These are phyloP conservation scores for Amphiprion ocellaris DNA, from an alignment of 2,113 vertebrate genomes.

Conservation along the genomic window DNA sequence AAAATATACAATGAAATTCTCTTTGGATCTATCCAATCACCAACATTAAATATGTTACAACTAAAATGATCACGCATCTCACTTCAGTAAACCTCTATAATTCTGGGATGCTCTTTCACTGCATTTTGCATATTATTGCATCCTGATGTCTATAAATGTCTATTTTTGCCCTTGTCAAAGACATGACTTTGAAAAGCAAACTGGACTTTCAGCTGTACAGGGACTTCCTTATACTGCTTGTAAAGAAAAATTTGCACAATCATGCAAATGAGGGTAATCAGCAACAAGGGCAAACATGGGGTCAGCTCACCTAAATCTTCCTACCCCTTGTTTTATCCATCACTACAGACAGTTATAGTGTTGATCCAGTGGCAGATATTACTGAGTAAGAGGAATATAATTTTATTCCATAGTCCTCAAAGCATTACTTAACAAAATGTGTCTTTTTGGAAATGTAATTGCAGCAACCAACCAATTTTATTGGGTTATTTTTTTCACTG, in stretches of 20 bases:
- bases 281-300: background rate
- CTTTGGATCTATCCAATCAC: too few relatives aligned
- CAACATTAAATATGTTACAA: too few relatives aligned
- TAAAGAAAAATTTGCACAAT: constrained; percentile 41
- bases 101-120: too few relatives aligned
- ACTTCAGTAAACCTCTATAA: too few relatives aligned
- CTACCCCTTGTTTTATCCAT: rapidly evolving
- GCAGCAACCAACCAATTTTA: too few relatives aligned
- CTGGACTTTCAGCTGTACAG: background rate
- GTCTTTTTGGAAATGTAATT: background rate
- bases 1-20: background rate
- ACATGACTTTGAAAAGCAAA: background rate
- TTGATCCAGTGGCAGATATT: background rate
- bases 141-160: background rate
- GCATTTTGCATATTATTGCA: background rate
- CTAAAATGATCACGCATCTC: too few relatives aligned
- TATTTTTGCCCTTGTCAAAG: constrained; percentile 6
- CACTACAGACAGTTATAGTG: background rate
- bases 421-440: background rate
- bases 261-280: constrained; percentile 41
- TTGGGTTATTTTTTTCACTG: too few relatives aligned
- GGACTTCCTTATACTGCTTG: constrained; percentile 42
- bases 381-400: background rate
- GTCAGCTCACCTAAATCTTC: background rate
- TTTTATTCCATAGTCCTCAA: background rate